Base-by-base conservation (phyloP, 2,797 vertebrate genomes). In the Falco columbarius region DNA sequence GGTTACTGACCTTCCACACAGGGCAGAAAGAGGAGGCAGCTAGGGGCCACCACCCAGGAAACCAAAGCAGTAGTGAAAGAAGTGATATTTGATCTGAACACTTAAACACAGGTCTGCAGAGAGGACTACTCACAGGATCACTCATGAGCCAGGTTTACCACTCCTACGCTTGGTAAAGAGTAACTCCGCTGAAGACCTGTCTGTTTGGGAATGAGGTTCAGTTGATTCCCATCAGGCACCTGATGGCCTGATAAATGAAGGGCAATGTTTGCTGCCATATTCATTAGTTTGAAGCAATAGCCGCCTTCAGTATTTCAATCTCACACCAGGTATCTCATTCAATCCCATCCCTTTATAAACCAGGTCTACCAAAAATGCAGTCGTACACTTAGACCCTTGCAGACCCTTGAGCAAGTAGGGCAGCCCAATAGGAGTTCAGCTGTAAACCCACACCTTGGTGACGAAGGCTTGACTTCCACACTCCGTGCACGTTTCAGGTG, bases 381-480 rank as follows among this genome's bases (percentile, higher is more conserved):
- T 30, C 52, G 26, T 19, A 21, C 17, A 10, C 26, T 68, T 63
- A 47, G 47, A 42, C 24, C 30, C 32, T 36, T 55, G 27, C 17
- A 40, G 38, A 40, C 38, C 38, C 38, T 12, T 34, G 19, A 62
- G 44, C 54, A 83, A 54, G 21, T 14, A 47, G 16, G 29, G 44
- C n/a, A 56, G 52, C 6, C 23, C 22, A 67, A 59, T 0, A 2
- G 0, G 12, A 71, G 29, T 5, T 36, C 29, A 80, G 63, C 59
- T 51, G 34, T 1, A 65, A 9, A 85, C 20, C 4, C 67, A 62
- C 0, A 0, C 8, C 79, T 12, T 18, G 42, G 29, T 61, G n/a
- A 38, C 47, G 54, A 56, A 61, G 86, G 55, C 34, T 47, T 46
- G 4, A 68, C 26, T 14, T 30, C 46, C 46, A 49, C 11, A 17